Evolutionary conservation across 2,888 invertebrate species (phyloP).

Genomic region (Eupeodes latifasciatus): DNA sequence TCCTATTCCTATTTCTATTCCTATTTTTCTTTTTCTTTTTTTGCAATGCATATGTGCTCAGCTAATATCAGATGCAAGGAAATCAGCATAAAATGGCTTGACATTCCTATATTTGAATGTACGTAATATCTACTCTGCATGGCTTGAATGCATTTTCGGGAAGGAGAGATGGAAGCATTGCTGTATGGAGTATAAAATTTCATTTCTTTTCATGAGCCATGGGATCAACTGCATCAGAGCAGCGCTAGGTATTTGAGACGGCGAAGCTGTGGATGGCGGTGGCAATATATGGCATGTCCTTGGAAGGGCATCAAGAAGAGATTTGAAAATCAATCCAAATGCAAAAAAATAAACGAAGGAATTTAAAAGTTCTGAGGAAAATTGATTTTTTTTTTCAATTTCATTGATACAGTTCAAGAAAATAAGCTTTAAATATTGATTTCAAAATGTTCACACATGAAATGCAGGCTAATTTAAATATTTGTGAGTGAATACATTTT

Average conservation of each 20-base stretch:
- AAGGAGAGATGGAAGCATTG: background rate
- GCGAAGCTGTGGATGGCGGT: background rate
- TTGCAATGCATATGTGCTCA: slow-evolving; percentile 17
- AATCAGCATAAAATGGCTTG: slow-evolving; percentile 62
- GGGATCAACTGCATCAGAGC: background rate
- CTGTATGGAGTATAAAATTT: background rate
- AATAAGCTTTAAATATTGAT: slow-evolving; percentile 4
- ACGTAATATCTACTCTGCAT: background rate
- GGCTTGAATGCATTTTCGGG: slow-evolving; percentile 14
- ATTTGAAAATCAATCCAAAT: slow-evolving; percentile 14
- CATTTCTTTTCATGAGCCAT: slow-evolving; percentile 22
- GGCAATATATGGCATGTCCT: background rate
- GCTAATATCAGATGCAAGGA: slow-evolving; percentile 30
- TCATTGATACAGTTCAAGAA: background rate
- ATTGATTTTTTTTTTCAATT: background rate
- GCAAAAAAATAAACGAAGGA: background rate
- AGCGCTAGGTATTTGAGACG: too few species aligned
- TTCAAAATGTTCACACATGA: background rate
- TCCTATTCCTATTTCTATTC: background rate
- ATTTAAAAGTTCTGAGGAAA: background rate
- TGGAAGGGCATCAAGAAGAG: background rate
- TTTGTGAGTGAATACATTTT: background rate
- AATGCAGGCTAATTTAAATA: too few species aligned
- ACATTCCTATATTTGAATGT: slow-evolving; percentile 2
- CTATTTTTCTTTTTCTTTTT: slow-evolving; percentile 3